Percentiles rank a stretch among this genome's conserved stretches.
Evolutionary conservation across 2,113 vertebrate genomes (phyloP).

Genomic region (Hassar affinis): DNA sequence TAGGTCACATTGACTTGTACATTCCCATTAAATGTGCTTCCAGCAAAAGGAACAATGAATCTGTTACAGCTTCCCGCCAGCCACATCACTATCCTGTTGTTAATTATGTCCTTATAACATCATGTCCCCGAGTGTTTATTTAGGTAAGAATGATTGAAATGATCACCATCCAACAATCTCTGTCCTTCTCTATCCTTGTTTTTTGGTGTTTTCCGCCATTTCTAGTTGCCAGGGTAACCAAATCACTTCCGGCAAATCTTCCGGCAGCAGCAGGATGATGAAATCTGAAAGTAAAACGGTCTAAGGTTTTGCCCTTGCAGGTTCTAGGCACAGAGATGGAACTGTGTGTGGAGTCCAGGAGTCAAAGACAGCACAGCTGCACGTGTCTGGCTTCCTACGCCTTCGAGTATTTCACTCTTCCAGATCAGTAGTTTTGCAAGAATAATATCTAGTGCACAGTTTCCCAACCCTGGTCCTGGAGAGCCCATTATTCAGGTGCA

Average conservation of each 20-base stretch:
- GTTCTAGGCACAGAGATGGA: neutral
- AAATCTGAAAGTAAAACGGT: neutral
- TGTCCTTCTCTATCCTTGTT: neutral
- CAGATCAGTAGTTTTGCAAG: neutral
- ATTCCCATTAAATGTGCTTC: no score
- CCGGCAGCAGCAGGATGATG: neutral
- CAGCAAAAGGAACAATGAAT: neutral
- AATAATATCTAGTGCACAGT: neutral
- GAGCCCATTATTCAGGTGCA: neutral
- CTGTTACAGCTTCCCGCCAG: neutral
- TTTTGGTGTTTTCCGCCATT: neutral
- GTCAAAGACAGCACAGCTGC: neutral
- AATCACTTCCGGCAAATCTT: neutral
- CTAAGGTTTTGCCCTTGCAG: neutral
- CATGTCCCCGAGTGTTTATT: neutral
- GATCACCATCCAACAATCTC: neutral
- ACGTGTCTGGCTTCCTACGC: neutral
- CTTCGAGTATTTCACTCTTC: neutral
- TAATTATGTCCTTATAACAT: neutral
- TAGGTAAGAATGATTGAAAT: neutral
- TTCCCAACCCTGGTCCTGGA: neutral
- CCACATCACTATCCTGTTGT: neutral
- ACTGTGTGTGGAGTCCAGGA: neutral
- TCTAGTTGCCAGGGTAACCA: slow-evolving; percentile 6
- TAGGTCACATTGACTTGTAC: no score